These are phyloP conservation scores for Drosophila neocordata DNA, from an alignment of 1,140 invertebrate species.

Conservation along the genomic window DNA sequence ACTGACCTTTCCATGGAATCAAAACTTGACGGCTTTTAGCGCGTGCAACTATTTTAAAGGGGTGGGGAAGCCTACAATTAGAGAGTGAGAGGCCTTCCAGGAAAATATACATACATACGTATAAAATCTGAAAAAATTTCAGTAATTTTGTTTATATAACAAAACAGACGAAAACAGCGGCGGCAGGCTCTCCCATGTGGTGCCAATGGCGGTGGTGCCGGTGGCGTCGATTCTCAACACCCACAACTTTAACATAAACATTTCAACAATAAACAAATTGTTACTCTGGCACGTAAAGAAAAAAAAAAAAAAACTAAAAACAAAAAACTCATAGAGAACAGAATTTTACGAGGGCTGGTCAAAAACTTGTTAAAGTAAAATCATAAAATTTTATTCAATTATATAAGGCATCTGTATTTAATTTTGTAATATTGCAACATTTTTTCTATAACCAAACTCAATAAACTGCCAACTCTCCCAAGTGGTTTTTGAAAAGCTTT, in stretches of 20 bases:
- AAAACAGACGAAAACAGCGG: neutral
- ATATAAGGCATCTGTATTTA: too few species aligned
- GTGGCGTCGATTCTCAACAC: constrained; percentile 1
- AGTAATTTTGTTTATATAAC: constrained; percentile 20
- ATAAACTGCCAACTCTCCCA: too few species aligned
- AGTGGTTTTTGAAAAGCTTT: too few species aligned
- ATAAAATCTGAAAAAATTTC: constrained; percentile 3
- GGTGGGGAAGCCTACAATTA: neutral
- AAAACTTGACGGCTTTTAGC: constrained; percentile 6
- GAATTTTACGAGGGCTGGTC: neutral
- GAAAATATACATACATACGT: constrained; percentile 4
- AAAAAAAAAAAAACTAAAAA: neutral
- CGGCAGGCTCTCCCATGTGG: constrained; percentile 25
- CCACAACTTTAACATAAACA: constrained; percentile 3
- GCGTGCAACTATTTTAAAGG: constrained; percentile 16
- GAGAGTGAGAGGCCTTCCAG: neutral
- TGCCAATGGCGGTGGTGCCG: neutral
- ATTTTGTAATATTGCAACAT: too few species aligned
- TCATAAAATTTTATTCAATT: too few species aligned
- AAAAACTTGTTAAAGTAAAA: neutral
- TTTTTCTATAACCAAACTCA: too few species aligned
- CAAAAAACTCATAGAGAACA: neutral
- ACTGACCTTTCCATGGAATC: constrained; percentile 26
- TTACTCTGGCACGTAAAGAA: neutral
- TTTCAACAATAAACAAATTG: constrained; percentile 1